phyloP scores from a whole-genome alignment of 64 coral and sea anemone genomes.

The Dendronephthya gigantea region DNA sequence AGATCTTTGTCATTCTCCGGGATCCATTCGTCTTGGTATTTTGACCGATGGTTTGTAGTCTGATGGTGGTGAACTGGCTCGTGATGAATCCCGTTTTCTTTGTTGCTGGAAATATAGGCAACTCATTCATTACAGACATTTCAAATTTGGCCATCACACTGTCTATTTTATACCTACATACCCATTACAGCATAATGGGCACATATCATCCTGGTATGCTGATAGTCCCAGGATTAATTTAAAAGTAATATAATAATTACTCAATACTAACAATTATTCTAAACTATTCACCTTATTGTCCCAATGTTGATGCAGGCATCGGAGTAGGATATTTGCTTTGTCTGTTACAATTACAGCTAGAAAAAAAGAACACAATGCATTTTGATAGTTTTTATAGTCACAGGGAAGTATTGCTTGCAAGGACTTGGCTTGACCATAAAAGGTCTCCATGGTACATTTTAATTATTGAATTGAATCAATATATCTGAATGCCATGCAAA shows the following conservation, averaged over 20 bases:
- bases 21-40: not conserved
- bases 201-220: too few species aligned
- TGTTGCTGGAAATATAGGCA: too few species aligned
- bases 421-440: not conserved
- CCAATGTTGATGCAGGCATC: conserved; percentile 5
- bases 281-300: not conserved
- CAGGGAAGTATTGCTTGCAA: not conserved
- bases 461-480: too few species aligned
- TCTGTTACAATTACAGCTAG: not conserved
- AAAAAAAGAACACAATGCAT: not conserved
- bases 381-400: not conserved
- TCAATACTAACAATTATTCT: too few species aligned
- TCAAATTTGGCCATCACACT: too few species aligned
- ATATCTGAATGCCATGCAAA: too few species aligned
- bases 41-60: not conserved
- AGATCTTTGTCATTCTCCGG: not conserved
- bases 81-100: not conserved
- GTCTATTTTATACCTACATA: too few species aligned
- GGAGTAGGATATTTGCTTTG: conserved; percentile 12
- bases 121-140: too few species aligned
- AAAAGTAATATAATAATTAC: not conserved
- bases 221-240: not conserved
- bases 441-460: not conserved
- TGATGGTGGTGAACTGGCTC: not conserved
- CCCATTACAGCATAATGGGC: too few species aligned